Conservation (phyloP, 2,797 vertebrate genomes). For the Channallabes apus region DNA sequence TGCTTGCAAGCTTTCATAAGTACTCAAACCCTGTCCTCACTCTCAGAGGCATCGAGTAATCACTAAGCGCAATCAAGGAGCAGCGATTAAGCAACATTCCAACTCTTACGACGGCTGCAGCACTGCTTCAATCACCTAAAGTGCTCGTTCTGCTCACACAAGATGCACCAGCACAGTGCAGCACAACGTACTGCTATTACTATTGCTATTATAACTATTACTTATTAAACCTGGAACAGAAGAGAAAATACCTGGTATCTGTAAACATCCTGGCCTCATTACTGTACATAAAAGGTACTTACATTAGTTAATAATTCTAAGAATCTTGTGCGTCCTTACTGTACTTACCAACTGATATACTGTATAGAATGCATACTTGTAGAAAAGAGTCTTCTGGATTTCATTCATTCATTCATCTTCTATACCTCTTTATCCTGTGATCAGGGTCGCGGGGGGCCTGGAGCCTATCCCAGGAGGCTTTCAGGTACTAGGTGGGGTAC, state of each 20-base stretch:
- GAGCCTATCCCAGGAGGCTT: no score
- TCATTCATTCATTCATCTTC: no score
- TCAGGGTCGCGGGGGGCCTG: no score
- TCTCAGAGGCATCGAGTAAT: background rate
- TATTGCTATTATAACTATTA: background rate
- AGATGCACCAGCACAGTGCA: background rate
- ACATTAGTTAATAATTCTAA: background rate
- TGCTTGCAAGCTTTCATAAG: background rate
- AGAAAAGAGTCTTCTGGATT: background rate
- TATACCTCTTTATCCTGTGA: no score
- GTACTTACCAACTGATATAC: background rate
- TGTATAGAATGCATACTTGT: background rate
- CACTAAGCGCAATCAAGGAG: constrained; percentile 4
- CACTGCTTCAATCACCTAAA: constrained; percentile 20
- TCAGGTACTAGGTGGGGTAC: no score
- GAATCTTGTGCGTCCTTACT: background rate
- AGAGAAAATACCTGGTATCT: background rate
- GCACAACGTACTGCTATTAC: background rate
- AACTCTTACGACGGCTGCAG: background rate
- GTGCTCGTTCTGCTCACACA: background rate
- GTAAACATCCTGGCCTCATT: background rate
- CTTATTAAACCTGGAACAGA: background rate
- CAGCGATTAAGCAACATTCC: constrained; percentile 1
- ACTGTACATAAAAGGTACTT: background rate
- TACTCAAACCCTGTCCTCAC: background rate